Percentiles rank a stretch among this genome's conserved stretches.
phyloP scores from a whole-genome alignment of 1,140 invertebrate species.

The Dreissena polymorpha region DNA sequence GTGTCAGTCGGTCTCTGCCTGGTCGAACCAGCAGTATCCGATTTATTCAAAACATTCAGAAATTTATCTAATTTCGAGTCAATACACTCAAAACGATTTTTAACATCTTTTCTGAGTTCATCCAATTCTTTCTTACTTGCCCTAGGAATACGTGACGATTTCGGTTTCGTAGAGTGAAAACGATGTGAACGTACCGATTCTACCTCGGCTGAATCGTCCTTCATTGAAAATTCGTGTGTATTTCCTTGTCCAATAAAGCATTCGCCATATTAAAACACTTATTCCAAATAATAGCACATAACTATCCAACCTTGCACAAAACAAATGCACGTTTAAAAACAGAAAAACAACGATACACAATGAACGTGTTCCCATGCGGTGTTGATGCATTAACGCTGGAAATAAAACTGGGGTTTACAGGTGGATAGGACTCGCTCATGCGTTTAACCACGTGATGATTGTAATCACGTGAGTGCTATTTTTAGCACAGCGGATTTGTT shows the following conservation, averaged over 20 bases:
- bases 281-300: conserved; percentile 2
- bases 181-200: too few relatives aligned
- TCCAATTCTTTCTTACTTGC: neutral
- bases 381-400: neutral
- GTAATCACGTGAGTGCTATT: too few relatives aligned
- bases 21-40: too few relatives aligned
- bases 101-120: neutral
- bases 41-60: too few relatives aligned
- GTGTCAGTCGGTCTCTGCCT: too few relatives aligned
- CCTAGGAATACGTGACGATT: neutral
- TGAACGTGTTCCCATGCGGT: neutral
- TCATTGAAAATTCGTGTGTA: too few relatives aligned
- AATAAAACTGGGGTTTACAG: conserved; percentile 2
- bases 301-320: neutral
- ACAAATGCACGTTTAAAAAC: too few relatives aligned
- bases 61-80: conserved; percentile 28
- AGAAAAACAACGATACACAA: conserved; percentile 4
- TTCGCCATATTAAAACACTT: too few relatives aligned
- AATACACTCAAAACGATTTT: conserved; percentile 15
- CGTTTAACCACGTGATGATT: too few relatives aligned
- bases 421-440: too few relatives aligned
- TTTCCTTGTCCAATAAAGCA: too few relatives aligned
- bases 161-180: neutral
- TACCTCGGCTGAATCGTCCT: too few relatives aligned
- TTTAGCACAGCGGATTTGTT: neutral